Percentiles rank a stretch among this genome's conserved stretches.
These are phyloP conservation scores for Sciaenops ocellatus DNA, from an alignment of 2,797 vertebrate genomes.

Conservation along the genomic window DNA sequence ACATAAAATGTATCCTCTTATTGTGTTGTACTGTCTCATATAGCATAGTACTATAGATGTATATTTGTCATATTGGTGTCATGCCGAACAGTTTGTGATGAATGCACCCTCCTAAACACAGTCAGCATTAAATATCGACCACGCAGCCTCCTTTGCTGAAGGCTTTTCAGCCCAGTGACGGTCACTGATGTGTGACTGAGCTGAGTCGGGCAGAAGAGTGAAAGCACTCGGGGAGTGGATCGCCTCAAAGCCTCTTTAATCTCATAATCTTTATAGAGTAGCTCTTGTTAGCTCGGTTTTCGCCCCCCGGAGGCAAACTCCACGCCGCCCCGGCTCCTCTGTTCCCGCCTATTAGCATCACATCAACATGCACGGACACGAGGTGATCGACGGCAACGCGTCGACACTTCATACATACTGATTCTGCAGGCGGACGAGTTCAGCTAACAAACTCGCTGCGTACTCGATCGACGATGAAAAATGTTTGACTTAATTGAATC, in stretches of 20 bases:
- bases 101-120: neutral
- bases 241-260: conserved; percentile 67
- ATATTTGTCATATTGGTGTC: neutral
- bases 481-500: conserved; percentile 10
- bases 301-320: conserved; percentile 40
- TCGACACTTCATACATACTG: conserved; percentile 12
- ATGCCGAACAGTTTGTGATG: too few species aligned
- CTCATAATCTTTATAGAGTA: conserved; percentile 72
- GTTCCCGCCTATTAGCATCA: conserved; percentile 51
- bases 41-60: too few species aligned
- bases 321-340: conserved; percentile 38
- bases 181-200: conserved; percentile 41
- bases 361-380: conserved; percentile 40
- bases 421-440: conserved; percentile 7
- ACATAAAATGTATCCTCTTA: neutral
- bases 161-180: conserved; percentile 33
- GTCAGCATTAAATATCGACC: conserved; percentile 14
- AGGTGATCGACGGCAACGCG: conserved; percentile 30
- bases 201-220: conserved; percentile 38
- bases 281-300: conserved; percentile 65
- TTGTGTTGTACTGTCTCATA: neutral
- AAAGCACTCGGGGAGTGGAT: conserved; percentile 56
- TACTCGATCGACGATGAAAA: conserved; percentile 14
- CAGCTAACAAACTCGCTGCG: conserved; percentile 3
- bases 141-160: conserved; percentile 13